phyloP scores from a whole-genome alignment of 2,797 vertebrate species.

The Acanthurus leucopareius region DNA sequence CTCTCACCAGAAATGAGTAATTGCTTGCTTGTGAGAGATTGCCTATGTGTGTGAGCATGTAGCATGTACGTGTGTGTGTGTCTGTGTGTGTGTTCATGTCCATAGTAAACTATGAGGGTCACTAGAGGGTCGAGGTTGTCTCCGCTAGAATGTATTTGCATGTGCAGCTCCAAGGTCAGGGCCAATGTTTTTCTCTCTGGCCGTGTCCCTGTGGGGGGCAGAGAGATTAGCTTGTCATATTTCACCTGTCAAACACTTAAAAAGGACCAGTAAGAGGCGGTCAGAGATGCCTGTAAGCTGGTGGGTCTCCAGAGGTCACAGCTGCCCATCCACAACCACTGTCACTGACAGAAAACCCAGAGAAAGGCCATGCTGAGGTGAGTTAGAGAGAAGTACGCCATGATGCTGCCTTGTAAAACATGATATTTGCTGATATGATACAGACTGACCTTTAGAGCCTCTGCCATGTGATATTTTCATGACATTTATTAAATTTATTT shows the following conservation, averaged over 20 bases:
- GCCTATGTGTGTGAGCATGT: conserved; percentile 20
- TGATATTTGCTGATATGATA: conserved; percentile 9
- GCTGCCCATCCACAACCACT: conserved; percentile 60
- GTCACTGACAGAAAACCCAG: conserved; percentile 25
- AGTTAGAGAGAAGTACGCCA: not conserved
- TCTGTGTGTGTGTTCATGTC: conserved; percentile 33
- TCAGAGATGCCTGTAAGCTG: conserved; percentile 27
- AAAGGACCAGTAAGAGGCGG: conserved; percentile 50
- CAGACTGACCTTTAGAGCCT: conserved; percentile 24
- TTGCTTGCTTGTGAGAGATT: conserved; percentile 45
- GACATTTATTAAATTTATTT: not conserved
- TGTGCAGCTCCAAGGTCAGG: conserved; percentile 81
- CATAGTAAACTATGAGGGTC: conserved; percentile 53
- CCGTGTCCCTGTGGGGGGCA: conserved; percentile 67
- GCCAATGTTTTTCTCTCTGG: conserved; percentile 74
- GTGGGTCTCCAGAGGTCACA: conserved; percentile 62
- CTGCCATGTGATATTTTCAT: conserved; percentile 7
- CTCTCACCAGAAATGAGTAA: conserved; percentile 34
- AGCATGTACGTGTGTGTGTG: conserved; percentile 19
- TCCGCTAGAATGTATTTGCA: conserved; percentile 77
- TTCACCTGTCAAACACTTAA: conserved; percentile 81
- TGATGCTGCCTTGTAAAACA: conserved; percentile 18
- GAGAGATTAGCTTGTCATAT: conserved; percentile 80
- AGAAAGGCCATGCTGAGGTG: not conserved
- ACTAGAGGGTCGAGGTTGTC: conserved; percentile 61